Percentiles rank a stretch among this genome's conserved stretches.
These are phyloP conservation scores for Falco rusticolus DNA, from an alignment of 2,797 vertebrate genomes.

Conservation along the genomic window DNA sequence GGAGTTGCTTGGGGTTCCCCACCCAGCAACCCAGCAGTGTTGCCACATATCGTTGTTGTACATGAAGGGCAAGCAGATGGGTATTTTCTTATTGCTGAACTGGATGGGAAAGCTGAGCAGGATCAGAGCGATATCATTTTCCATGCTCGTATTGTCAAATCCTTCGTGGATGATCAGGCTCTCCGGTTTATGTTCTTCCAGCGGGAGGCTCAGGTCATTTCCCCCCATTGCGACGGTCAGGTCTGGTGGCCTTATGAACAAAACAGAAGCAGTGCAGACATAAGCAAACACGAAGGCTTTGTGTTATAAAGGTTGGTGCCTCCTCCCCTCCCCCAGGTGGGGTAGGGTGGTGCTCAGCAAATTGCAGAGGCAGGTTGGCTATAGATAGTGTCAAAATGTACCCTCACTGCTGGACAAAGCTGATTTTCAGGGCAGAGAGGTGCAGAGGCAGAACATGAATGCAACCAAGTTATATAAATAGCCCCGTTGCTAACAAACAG, in stretches of 20 bases:
- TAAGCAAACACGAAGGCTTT: not conserved
- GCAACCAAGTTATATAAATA: not conserved
- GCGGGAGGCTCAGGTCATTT: not conserved
- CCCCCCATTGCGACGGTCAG: constrained; percentile 42
- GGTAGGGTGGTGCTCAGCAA: not conserved
- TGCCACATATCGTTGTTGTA: not conserved
- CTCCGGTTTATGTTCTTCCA: not conserved
- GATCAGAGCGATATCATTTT: constrained; percentile 67
- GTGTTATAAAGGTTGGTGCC: not conserved
- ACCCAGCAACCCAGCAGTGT: constrained; percentile 70
- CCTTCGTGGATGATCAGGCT: constrained; percentile 56
- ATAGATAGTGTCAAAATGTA: not conserved
- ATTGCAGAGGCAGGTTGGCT: not conserved
- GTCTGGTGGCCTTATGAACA: constrained; percentile 30
- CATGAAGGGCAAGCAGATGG: constrained; percentile 62
- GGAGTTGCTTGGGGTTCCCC: not conserved
- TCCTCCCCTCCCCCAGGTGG: not conserved
- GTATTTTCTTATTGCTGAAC: not conserved
- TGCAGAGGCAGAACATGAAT: not conserved
- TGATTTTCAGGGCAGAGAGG: not conserved
- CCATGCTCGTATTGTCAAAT: constrained; percentile 19
- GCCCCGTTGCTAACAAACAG: not conserved
- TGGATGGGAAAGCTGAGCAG: constrained; percentile 23
- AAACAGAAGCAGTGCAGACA: not conserved
- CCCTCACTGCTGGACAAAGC: not conserved